Evolutionary conservation across 2,888 invertebrate species (phyloP).

Genomic region (Caenorhabditis sp.): DNA sequence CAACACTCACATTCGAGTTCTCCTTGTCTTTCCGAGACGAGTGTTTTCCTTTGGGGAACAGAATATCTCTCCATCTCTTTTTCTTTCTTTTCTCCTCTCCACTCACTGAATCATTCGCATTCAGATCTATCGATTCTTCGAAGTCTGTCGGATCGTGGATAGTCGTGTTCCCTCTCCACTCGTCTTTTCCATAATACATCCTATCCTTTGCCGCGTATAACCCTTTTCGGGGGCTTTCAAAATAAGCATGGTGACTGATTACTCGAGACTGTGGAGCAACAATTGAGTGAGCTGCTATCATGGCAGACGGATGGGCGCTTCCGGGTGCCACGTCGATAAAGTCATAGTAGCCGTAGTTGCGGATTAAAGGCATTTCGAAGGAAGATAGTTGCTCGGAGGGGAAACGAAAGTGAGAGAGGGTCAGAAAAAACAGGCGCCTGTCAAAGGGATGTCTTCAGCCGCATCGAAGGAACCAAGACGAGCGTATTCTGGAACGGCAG

Average conservation of each 20-base stretch:
- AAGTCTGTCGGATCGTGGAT: conserved; percentile 44
- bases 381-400: background rate
- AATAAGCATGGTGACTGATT: background rate
- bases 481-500: conserved; percentile 22
- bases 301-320: background rate
- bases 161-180: conserved; percentile 38
- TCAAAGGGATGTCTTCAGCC: conserved; percentile 7
- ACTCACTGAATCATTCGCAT: conserved; percentile 36
- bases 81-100: conserved; percentile 43
- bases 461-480: conserved; percentile 1
- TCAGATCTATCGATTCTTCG: conserved; percentile 26
- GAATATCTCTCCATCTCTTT: conserved; percentile 48
- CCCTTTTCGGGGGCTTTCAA: conserved; percentile 19
- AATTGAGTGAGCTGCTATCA: background rate
- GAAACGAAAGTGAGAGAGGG: background rate
- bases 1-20: conserved; percentile 30
- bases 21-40: conserved; percentile 44
- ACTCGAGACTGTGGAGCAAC: too few relatives aligned
- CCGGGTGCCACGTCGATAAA: conserved; percentile 28
- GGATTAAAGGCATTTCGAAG: conserved; percentile 51
- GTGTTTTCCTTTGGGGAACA: conserved; percentile 31
- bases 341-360: conserved; percentile 55
- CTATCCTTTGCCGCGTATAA: conserved; percentile 21
- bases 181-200: conserved; percentile 40
- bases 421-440: conserved; percentile 11